A percentile compares a stretch with the other conserved stretches of the same genome.
These are phyloP conservation scores for Hycleus cichorii DNA, from an alignment of 1,140 invertebrate genomes.

Conservation along the genomic window DNA sequence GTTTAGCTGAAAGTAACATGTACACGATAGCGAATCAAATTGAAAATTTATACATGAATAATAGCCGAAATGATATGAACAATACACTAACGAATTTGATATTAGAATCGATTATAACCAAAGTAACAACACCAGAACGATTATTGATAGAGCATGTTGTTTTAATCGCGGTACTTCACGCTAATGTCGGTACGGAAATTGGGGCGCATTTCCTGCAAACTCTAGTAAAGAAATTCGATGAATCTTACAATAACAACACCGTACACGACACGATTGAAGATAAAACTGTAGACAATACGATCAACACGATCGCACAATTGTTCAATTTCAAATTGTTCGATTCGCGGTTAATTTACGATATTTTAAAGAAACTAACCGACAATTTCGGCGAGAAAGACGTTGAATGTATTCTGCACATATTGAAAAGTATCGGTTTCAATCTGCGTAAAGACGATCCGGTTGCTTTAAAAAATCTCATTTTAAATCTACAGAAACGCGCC, in stretches of 20 bases:
- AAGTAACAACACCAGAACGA: slow-evolving; percentile 63
- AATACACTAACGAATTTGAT: slow-evolving; percentile 63
- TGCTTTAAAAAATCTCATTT: slow-evolving; percentile 73
- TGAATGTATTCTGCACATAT: slow-evolving; percentile 73
- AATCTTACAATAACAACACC: slow-evolving; percentile 44
- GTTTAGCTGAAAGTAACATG: slow-evolving; percentile 82
- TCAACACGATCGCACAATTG: slow-evolving; percentile 71
- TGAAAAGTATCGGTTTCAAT: slow-evolving; percentile 74
- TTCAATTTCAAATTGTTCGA: slow-evolving; percentile 88
- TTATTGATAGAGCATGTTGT: slow-evolving; percentile 79
- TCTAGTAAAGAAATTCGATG: slow-evolving; percentile 59
- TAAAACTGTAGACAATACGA: slow-evolving; percentile 81
- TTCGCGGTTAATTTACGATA: slow-evolving; percentile 64
- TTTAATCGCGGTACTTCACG: slow-evolving; percentile 75
- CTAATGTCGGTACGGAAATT: slow-evolving; percentile 85
- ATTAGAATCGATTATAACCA: slow-evolving; percentile 56
- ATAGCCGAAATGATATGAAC: slow-evolving; percentile 79
- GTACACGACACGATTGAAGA: slow-evolving; percentile 46
- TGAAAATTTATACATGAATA: slow-evolving; percentile 64
- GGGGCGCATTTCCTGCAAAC: slow-evolving; percentile 74
- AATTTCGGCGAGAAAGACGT: slow-evolving; percentile 75
- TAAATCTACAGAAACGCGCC: slow-evolving; percentile 66
- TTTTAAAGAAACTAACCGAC: slow-evolving; percentile 56
- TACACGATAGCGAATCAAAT: slow-evolving; percentile 68
- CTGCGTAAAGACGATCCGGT: slow-evolving; percentile 83